Percentiles rank a stretch among this genome's conserved stretches.
These are phyloP conservation scores for Adineta ricciae DNA, from an alignment of 2,888 invertebrate species.

Conservation along the genomic window DNA sequence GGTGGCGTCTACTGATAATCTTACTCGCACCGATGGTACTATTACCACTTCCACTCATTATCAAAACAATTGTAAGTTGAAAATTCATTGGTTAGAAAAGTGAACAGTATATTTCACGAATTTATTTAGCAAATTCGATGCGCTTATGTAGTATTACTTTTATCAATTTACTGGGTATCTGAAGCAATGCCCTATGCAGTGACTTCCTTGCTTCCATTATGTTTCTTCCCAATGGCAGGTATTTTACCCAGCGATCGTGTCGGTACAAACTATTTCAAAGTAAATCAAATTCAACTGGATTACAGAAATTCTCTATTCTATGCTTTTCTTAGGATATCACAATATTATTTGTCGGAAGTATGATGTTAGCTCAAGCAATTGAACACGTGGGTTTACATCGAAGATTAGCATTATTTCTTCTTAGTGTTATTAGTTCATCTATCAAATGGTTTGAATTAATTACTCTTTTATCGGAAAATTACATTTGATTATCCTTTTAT, in stretches of 20 bases:
- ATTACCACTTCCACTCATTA: not conserved
- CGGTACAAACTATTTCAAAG: not conserved
- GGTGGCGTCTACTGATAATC: no score
- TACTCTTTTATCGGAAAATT: not conserved
- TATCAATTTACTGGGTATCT: not conserved
- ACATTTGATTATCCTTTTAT: not conserved
- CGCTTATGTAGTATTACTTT: not conserved
- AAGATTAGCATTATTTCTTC: not conserved
- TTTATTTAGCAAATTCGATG: not conserved
- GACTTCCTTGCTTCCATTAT: not conserved
- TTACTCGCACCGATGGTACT: no score
- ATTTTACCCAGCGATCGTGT: not conserved
- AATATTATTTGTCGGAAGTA: not conserved
- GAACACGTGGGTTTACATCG: not conserved
- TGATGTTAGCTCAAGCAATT: not conserved
- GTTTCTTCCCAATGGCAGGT: not conserved
- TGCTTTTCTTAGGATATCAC: not conserved
- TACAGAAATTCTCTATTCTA: not conserved
- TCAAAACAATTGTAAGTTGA: not conserved
- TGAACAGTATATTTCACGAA: not conserved
- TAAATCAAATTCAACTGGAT: not conserved
- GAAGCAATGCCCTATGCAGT: conserved; percentile 10
- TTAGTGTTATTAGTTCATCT: not conserved
- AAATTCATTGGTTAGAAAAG: not conserved
- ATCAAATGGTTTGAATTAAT: not conserved